These are phyloP conservation scores for Neotoma lepida DNA, from an alignment of 2,113 vertebrate genomes.

Conservation along the genomic window DNA sequence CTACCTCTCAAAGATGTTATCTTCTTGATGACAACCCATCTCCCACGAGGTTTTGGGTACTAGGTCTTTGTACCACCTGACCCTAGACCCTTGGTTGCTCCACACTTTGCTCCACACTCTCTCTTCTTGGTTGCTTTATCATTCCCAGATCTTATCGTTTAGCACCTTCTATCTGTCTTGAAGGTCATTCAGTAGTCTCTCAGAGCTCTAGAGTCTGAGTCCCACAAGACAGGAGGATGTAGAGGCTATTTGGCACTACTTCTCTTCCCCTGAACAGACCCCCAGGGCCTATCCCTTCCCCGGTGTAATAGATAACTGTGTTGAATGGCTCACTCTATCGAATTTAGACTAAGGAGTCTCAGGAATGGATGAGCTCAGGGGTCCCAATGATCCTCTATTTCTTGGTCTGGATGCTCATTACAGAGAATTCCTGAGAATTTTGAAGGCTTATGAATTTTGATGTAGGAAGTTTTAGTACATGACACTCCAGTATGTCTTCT, in stretches of 20 bases:
- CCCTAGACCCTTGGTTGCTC: not conserved
- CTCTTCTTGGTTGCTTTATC: not conserved
- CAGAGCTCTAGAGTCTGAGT: not conserved
- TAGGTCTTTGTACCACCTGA: not conserved
- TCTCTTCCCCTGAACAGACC: not conserved
- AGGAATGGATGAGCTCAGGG: not conserved
- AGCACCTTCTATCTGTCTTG: not conserved
- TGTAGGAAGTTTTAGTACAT: not conserved
- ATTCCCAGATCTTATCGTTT: not conserved
- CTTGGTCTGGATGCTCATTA: not conserved
- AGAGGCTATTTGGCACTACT: not conserved
- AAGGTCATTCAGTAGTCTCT: not conserved
- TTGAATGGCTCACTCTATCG: not conserved
- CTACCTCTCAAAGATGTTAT: not conserved
- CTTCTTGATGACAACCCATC: not conserved
- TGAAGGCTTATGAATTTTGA: accelerated
- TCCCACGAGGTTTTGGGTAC: no score
- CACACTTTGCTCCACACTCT: not conserved
- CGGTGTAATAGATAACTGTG: not conserved
- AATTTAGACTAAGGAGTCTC: not conserved
- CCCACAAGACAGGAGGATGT: not conserved
- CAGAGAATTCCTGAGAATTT: not conserved
- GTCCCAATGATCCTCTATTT: not conserved
- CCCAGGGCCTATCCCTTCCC: not conserved
- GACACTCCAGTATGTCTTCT: not conserved